Base-by-base conservation (phyloP, 1,140 invertebrate genomes). In the Neotoxoptera formosana region DNA sequence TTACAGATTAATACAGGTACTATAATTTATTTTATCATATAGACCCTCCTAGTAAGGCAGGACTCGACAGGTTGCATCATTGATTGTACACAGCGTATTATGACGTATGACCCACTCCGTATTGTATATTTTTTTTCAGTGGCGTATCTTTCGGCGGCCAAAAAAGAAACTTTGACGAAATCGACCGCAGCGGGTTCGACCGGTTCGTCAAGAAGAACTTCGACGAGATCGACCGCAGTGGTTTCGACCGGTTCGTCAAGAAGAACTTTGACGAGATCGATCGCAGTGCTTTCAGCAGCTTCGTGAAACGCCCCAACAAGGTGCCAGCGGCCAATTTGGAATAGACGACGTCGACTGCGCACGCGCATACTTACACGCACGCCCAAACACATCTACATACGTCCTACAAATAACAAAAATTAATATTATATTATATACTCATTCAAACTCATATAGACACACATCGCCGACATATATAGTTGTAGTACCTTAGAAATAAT, bases 231-330 rank as follows among this genome's bases (percentile, higher is more conserved):
- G 96, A 96, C 95, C 95, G 96, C 51, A 96, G 96, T 93, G 94
- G 95, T 53, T 95, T 95, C 91, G 45, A 95, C 90, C 95, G 94
- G 41, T 95, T 95, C 93, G 95, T 94, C 51, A 96, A 96, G 94
- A 95, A 96, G 94, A 96, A 97, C 94, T 96, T 97, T 81, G 96
- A 96, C 94, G 96, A 97, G 94, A 96, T 96, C 94, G 96, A 96
- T 94, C 95, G 96, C 67, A 96, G 96, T 94, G 96, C 96, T 51
- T 96, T 96, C 94, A 95, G 95, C n/a, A 96, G 95, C 11, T 96
- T 97, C 94, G 94, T 95, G 81, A 96, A 96, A 84, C 96, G 91
- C 51, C 91, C 91, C 21, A 93, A 34, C 91, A 51, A 93, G 41
- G 60, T 76, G 53, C 89, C 81, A 30, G 48, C 81, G 20, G 36